phyloP scores from a whole-genome alignment of 30 jellyfish, hydroid and myxozoan genomes.

The Morbakka virulenta region DNA sequence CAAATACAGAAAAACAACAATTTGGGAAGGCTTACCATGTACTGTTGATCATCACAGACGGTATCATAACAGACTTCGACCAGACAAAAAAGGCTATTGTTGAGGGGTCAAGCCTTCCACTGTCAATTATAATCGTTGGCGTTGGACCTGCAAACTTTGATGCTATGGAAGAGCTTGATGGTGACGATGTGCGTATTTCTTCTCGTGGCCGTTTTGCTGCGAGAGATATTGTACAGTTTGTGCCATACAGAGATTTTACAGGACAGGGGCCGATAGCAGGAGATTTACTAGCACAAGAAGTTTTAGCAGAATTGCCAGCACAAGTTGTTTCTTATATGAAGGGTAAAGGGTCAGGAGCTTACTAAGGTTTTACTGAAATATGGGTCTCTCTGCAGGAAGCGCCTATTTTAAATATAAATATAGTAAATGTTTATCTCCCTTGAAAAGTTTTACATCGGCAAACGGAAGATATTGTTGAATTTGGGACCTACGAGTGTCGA shows the following conservation, averaged over 20 bases:
- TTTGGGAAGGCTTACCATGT: conserved; percentile 74
- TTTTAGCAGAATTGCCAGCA: conserved; percentile 77
- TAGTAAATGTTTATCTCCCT: no score
- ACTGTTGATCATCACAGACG: conserved; percentile 77
- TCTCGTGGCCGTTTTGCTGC: conserved; percentile 66
- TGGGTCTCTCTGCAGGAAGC: no score
- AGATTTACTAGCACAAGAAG: conserved; percentile 73
- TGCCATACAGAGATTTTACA: conserved; percentile 64
- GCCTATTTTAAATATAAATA: no score
- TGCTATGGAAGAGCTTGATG: conserved; percentile 78
- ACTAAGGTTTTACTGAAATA: no score
- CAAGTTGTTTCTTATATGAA: conserved; percentile 76
- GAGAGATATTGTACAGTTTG: conserved; percentile 96
- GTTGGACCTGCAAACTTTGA: conserved; percentile 80
- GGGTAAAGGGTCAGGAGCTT: conserved; percentile 46
- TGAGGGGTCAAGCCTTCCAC: conserved; percentile 73
- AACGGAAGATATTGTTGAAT: no score
- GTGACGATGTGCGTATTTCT: conserved; percentile 49
- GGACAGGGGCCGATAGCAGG: conserved; percentile 62
- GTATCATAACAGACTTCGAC: conserved; percentile 83
- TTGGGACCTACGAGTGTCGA: no score
- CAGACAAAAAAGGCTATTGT: conserved; percentile 70
- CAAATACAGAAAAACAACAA: no score
- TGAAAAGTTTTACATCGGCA: no score
- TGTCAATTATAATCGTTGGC: conserved; percentile 87